Conservation (phyloP, 1,140 invertebrate species). For the Hestina assimilis region DNA sequence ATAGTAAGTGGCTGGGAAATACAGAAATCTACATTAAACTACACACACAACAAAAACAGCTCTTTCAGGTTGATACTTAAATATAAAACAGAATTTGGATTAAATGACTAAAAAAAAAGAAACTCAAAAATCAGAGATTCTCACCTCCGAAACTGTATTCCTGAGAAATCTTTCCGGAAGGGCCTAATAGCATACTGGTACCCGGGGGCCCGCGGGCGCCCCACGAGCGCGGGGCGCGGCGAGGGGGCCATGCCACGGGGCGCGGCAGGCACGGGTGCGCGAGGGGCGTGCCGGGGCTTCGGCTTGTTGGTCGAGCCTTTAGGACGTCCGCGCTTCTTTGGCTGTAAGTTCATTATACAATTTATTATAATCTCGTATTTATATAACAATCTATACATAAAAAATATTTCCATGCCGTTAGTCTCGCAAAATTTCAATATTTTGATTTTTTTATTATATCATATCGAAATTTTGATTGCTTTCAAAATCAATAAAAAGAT, state of each 20-base stretch:
- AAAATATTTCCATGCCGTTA: background rate
- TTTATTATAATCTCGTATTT: too few species aligned
- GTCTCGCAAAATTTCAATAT: background rate
- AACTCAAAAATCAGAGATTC: background rate
- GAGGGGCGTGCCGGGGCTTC: constrained; percentile 51
- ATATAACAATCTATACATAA: background rate
- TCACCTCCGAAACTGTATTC: constrained; percentile 74
- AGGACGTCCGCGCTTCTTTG: constrained; percentile 70
- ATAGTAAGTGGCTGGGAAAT: too few species aligned
- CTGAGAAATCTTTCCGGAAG: constrained; percentile 74
- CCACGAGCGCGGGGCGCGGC: constrained; percentile 23
- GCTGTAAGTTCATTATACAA: constrained; percentile 40
- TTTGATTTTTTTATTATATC: background rate
- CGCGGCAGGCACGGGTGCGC: constrained; percentile 19
- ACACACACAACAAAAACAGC: too few species aligned
- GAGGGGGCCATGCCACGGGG: constrained; percentile 27
- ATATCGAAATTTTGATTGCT: too few species aligned
- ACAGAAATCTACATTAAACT: too few species aligned
- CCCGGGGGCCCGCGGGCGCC: constrained; percentile 45
- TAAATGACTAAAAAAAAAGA: too few species aligned
- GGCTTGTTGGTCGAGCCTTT: constrained; percentile 77
- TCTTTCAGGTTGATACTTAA: too few species aligned
- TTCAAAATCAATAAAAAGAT: too few species aligned
- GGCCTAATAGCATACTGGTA: constrained; percentile 69
- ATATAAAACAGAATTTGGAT: too few species aligned